Percentiles rank a stretch among this genome's conserved stretches.
Conservation (phyloP, 2,113 vertebrate species). For the Acrocephalus kingi region DNA sequence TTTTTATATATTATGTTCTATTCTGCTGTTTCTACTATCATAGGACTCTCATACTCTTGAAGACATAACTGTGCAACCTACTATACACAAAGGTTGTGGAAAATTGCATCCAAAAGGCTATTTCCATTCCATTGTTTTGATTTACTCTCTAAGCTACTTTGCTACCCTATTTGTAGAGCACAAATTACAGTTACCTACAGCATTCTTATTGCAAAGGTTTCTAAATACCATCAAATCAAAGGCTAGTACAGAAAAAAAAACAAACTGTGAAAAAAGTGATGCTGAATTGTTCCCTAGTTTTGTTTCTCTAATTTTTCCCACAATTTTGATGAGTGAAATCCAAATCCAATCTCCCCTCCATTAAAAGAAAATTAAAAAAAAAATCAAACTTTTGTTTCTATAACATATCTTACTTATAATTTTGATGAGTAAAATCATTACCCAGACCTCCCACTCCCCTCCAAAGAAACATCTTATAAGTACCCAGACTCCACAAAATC, state of each 20-base stretch:
- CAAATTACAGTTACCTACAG: background rate
- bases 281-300: background rate
- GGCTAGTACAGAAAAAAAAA: background rate
- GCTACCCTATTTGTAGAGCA: background rate
- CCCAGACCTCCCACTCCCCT: background rate
- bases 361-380: background rate
- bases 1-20: background rate
- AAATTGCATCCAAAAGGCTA: background rate
- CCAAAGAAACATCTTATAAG: background rate
- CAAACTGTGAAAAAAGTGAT: background rate
- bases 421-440: background rate
- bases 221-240: background rate
- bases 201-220: background rate
- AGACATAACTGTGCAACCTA: background rate
- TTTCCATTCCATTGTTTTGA: background rate
- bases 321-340: background rate
- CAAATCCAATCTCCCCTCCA: fast-evolving
- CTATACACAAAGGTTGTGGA: background rate
- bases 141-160: background rate
- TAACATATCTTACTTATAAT: background rate
- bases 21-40: background rate
- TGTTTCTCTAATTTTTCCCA: background rate
- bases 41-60: background rate
- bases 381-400: background rate
- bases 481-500: background rate